phyloP scores from a whole-genome alignment of 2,113 vertebrate genomes.

The Thalassoma bifasciatum region DNA sequence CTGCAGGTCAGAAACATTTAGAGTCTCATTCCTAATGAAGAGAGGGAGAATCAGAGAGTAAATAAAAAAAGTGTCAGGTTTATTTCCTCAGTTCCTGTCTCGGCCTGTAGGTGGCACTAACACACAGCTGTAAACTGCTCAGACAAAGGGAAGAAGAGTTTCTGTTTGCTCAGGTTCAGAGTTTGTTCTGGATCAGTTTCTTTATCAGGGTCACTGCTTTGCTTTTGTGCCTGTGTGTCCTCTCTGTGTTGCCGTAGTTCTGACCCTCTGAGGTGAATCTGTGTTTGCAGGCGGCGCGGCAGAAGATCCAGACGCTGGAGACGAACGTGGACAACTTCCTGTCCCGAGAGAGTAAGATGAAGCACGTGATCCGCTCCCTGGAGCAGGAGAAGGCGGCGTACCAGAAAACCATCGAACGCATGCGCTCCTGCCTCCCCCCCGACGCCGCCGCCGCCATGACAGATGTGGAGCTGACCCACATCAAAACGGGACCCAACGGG shows the following conservation, averaged over 20 bases:
- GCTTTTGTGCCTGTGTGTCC: background rate
- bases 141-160: conserved; percentile 59
- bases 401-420: conserved; percentile 92
- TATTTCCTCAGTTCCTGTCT: background rate
- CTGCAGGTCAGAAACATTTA: too few species aligned
- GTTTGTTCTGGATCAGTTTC: too few species aligned
- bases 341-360: conserved; percentile 94
- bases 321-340: conserved; percentile 91
- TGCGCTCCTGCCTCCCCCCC: conserved; percentile 88
- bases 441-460: conserved; percentile 85
- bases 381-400: conserved; percentile 91
- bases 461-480: conserved; percentile 91
- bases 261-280: conserved; percentile 9
- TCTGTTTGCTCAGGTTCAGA: too few species aligned
- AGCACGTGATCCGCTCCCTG: conserved; percentile 91
- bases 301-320: conserved; percentile 96
- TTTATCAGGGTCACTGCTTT: too few species aligned
- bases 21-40: too few species aligned
- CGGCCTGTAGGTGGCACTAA: conserved; percentile 77
- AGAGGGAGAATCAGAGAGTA: too few species aligned
- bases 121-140: conserved; percentile 48
- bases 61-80: too few species aligned
- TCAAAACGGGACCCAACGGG: conserved; percentile 87
- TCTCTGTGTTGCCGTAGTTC: conserved; percentile 15
- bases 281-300: conserved; percentile 87